These are phyloP conservation scores for Heliothis virescens DNA, from an alignment of 1,140 invertebrate genomes.

Conservation along the genomic window DNA sequence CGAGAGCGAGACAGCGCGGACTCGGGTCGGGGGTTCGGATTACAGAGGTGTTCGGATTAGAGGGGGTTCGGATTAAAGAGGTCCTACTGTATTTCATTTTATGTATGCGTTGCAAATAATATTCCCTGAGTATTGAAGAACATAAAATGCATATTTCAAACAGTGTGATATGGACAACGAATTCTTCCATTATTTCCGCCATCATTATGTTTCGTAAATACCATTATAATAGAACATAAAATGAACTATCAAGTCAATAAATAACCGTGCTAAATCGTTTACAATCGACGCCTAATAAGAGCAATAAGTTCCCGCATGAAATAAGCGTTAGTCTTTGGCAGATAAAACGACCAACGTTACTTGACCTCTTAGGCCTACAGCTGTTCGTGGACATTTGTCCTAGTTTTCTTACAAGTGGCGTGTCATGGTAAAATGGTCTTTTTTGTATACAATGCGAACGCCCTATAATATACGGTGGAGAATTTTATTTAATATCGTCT, in stretches of 20 bases:
- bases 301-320: conserved; percentile 68
- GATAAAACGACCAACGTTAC: conserved; percentile 51
- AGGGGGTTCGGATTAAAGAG: too few species aligned
- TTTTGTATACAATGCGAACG: conserved; percentile 66
- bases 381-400: conserved; percentile 13
- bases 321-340: conserved; percentile 71
- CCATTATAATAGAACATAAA: conserved; percentile 18
- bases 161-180: too few species aligned
- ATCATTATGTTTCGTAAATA: neutral
- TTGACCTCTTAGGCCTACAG: conserved; percentile 44
- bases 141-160: too few species aligned
- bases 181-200: too few species aligned
- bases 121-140: too few species aligned
- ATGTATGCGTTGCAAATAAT: too few species aligned
- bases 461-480: conserved; percentile 70
- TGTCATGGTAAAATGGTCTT: conserved; percentile 58
- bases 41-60: too few species aligned
- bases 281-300: conserved; percentile 64
- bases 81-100: too few species aligned
- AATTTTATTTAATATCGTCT: conserved; percentile 76
- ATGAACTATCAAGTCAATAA: conserved; percentile 38
- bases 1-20: too few species aligned
- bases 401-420: conserved; percentile 24
- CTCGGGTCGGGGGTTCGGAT: too few species aligned
- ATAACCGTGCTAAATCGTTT: conserved; percentile 55